These are phyloP conservation scores for Magallana gigas DNA, from an alignment of 1,140 invertebrate genomes.

Conservation along the genomic window DNA sequence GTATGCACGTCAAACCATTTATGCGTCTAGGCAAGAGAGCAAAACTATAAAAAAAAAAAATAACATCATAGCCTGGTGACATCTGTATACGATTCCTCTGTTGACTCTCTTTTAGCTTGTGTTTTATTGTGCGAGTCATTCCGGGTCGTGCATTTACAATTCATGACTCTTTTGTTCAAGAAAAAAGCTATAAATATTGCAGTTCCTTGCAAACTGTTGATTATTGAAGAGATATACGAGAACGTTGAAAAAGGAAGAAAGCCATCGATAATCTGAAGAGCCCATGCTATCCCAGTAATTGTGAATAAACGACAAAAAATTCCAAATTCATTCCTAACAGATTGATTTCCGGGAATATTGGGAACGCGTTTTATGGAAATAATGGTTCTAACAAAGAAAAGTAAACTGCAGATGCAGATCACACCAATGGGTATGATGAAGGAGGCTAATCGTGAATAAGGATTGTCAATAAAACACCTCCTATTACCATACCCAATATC, in stretches of 20 bases:
- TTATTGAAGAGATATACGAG: not conserved
- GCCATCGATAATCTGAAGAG: not conserved
- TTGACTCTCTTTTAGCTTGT: too few relatives aligned
- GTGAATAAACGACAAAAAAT: constrained; percentile 2
- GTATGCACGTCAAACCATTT: too few relatives aligned
- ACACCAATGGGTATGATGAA: not conserved
- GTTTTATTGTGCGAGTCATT: too few relatives aligned
- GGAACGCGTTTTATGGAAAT: not conserved
- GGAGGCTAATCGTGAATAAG: not conserved
- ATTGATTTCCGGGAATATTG: not conserved
- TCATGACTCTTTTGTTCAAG: not conserved
- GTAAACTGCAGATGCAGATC: not conserved
- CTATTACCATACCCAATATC: not conserved
- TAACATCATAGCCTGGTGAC: too few relatives aligned
- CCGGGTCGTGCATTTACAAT: not conserved
- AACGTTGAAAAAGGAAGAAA: constrained; percentile 6
- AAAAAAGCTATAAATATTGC: constrained; percentile 8
- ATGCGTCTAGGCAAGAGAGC: too few relatives aligned
- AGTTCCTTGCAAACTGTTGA: not conserved
- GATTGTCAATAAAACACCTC: not conserved
- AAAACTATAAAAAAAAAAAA: too few relatives aligned
- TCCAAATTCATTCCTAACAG: not conserved
- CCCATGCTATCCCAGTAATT: not conserved
- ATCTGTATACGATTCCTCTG: too few relatives aligned
- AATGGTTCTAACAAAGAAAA: not conserved